Evolutionary conservation across 2,113 vertebrate species (phyloP).

Genomic region (Axis porcinus): DNA sequence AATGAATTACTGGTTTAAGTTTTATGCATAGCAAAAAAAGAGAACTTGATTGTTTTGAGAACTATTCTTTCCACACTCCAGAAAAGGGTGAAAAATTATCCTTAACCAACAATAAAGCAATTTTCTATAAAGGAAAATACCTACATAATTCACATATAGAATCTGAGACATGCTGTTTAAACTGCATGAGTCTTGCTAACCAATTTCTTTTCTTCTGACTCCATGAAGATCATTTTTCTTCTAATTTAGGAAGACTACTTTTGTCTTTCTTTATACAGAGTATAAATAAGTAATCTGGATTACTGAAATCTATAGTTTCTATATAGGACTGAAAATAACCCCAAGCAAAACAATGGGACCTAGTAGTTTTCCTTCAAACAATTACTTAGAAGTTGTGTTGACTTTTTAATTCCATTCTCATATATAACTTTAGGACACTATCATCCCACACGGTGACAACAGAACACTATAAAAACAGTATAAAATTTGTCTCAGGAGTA

Average conservation of each 20-base stretch:
- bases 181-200: background rate
- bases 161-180: background rate
- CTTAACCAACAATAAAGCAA: background rate
- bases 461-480: background rate
- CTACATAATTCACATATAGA: background rate
- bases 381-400: background rate
- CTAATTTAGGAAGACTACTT: background rate
- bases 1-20: constrained; percentile 1
- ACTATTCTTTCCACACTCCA: background rate
- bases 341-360: background rate
- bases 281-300: background rate
- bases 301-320: constrained; percentile 15
- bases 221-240: background rate
- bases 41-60: background rate
- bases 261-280: background rate
- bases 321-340: constrained; percentile 12
- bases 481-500: background rate
- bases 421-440: background rate
- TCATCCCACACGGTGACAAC: background rate
- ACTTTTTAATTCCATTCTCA: constrained; percentile 7
- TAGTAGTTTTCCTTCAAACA: background rate
- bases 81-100: background rate
- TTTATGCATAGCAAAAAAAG: background rate
- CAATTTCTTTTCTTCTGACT: background rate
- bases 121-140: constrained; percentile 10